phyloP scores from a whole-genome alignment of 2,888 invertebrate species.

The Acleris emargana region DNA sequence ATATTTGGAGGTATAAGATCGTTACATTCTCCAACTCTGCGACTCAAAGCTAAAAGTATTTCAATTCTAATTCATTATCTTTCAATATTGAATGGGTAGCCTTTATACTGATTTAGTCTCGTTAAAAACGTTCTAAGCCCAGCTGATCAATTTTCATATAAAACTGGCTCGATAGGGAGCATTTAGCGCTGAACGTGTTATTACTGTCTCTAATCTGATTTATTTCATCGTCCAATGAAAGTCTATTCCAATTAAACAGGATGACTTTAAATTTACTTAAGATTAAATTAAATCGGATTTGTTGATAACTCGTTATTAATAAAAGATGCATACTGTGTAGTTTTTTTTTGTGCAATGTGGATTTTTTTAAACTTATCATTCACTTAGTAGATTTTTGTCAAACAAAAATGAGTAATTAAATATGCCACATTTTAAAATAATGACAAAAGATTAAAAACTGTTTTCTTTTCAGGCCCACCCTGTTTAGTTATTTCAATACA shows the following conservation, averaged over 20 bases:
- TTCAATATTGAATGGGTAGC: not conserved
- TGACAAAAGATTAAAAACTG: too few relatives aligned
- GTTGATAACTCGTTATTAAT: too few relatives aligned
- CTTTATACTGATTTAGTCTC: not conserved
- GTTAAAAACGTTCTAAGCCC: not conserved
- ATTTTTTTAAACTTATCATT: too few relatives aligned
- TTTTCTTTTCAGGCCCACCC: not conserved
- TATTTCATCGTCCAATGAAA: slow-evolving; percentile 8
- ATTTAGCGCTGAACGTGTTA: not conserved
- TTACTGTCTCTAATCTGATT: slow-evolving; percentile 22
- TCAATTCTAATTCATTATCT: not conserved
- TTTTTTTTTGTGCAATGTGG: too few relatives aligned
- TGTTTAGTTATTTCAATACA: not conserved
- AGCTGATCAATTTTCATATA: too few relatives aligned
- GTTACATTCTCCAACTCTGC: too few relatives aligned
- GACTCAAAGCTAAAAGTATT: not conserved
- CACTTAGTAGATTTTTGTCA: too few relatives aligned
- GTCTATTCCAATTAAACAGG: slow-evolving; percentile 23
- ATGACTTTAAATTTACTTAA: slow-evolving; percentile 22
- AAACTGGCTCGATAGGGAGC: too few relatives aligned
- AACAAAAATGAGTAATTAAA: too few relatives aligned
- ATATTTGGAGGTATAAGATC: too few relatives aligned
- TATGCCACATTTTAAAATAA: too few relatives aligned
- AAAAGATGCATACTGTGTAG: too few relatives aligned
- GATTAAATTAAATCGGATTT: slow-evolving; percentile 13